Base-by-base conservation (phyloP, 2,797 vertebrate species). In the Myotis planiceps region DNA sequence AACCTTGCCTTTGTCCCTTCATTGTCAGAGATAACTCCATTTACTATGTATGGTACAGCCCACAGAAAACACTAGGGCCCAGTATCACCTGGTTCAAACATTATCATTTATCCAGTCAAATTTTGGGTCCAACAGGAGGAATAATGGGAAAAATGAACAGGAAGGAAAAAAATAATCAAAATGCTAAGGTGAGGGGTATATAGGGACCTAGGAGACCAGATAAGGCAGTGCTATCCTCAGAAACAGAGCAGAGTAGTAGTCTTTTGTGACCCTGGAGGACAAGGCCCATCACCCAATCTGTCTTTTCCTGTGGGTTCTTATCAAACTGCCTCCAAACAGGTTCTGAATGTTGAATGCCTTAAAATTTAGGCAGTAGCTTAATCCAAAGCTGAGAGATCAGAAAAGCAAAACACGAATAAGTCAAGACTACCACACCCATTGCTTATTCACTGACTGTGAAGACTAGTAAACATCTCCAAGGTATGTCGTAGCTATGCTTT, bases 301-400 rank as follows among this genome's bases (percentile, higher is more conserved):
- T 75, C 27, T 7, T 92, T 21, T 90, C 23, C 55, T 47, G 14
- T 7, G 4, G 27, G 0, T 49, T 18, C 18, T 83, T 91, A 74
- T 66, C 75, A 94, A 68, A 72, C 9, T 83, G 3, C 80, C 8
- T 89, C 71, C 49, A 53, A 47, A 49, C 18, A 42, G 47, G n/a
- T 94, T 91, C 51, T 94, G 42, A 86, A 78, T 45, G 34, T 39
- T 27, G 69, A 91, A 76, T 94, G 66, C 23, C 60, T 89, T 84
- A 53, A 60, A 78, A 71, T 66, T 93, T 69, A 76, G 47, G 37
- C 14, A 49, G 21, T 58, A 10, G 32, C 19, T 91, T 90, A 71
- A 69, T 81, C 49, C 18, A 51, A 91, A 94, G 19, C 18, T 51
- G 42, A 93, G 37, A 95, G 23, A 94, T 23, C 51, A 68, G 66